phyloP scores from a whole-genome alignment of 1,140 invertebrate species.

The Ceratina japonica region DNA sequence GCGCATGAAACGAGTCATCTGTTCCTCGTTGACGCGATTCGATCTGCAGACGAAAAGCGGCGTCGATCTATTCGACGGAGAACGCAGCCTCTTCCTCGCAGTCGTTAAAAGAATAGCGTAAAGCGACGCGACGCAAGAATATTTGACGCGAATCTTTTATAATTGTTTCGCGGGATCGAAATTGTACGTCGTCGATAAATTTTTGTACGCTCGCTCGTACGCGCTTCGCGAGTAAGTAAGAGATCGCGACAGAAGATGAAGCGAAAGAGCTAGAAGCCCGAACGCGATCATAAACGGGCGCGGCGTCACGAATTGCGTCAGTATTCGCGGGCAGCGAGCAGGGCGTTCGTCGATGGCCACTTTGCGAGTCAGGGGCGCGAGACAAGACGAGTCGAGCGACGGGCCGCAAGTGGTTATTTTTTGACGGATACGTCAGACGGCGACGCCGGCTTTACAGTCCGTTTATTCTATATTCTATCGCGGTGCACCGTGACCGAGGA shows the following conservation, averaged over 20 bases:
- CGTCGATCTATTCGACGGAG: constrained; percentile 10
- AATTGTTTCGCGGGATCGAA: too few relatives aligned
- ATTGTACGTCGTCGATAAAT: too few relatives aligned
- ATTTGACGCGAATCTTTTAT: too few relatives aligned
- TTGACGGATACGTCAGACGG: constrained; percentile 51
- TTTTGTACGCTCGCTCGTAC: too few relatives aligned
- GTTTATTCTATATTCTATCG: constrained; percentile 29
- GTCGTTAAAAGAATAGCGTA: neutral
- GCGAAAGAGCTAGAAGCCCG: neutral
- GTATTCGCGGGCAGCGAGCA: constrained; percentile 13
- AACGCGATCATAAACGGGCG: constrained; percentile 35
- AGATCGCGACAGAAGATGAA: too few relatives aligned
- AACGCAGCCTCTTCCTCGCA: neutral
- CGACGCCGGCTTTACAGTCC: constrained; percentile 14
- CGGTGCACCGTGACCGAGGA: neutral
- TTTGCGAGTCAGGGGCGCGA: constrained; percentile 20
- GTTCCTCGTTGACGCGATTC: constrained; percentile 32
- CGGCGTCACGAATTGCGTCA: constrained; percentile 55
- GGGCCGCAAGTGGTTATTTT: constrained; percentile 60
- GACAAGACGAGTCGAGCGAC: constrained; percentile 12
- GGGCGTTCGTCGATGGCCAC: constrained; percentile 57
- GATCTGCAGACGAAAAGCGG: constrained; percentile 16
- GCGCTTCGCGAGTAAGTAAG: too few relatives aligned
- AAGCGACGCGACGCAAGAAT: too few relatives aligned
- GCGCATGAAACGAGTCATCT: constrained; percentile 16